A percentile compares a stretch with the other conserved stretches of the same genome.
Evolutionary conservation across 2,888 invertebrate genomes (phyloP).

Genomic region (Darwinula stevensoni): DNA sequence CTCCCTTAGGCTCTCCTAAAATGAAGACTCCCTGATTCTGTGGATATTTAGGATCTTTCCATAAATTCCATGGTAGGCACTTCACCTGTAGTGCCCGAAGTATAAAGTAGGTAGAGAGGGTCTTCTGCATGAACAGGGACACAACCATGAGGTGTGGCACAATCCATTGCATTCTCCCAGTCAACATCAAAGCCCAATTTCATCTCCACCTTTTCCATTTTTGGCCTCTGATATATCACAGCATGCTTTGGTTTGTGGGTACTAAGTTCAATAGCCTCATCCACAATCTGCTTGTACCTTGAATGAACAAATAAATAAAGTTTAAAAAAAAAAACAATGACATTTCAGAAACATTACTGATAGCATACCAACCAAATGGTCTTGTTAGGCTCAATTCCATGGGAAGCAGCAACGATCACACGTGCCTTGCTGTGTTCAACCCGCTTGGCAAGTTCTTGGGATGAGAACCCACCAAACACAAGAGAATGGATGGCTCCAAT

Average conservation of each 20-base stretch:
- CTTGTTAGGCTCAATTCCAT: constrained; percentile 62
- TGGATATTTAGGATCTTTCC: too few relatives aligned
- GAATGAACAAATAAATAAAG: too few relatives aligned
- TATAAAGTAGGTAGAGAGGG: constrained; percentile 68
- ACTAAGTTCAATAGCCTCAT: constrained; percentile 41
- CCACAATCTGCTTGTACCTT: constrained; percentile 46
- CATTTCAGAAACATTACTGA: too few relatives aligned
- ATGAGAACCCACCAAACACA: constrained; percentile 84
- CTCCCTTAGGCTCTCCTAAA: constrained; percentile 36
- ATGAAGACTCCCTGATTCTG: too few relatives aligned
- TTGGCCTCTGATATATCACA: constrained; percentile 48
- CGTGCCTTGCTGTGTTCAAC: constrained; percentile 61
- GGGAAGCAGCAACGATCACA: constrained; percentile 62
- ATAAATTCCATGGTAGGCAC: constrained; percentile 35
- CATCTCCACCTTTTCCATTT: constrained; percentile 30
- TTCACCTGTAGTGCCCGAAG: constrained; percentile 25
- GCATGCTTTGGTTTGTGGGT: constrained; percentile 47
- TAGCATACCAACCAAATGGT: constrained; percentile 28
- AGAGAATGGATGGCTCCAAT: constrained; percentile 91
- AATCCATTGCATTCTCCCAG: constrained; percentile 39
- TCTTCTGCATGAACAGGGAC: constrained; percentile 64
- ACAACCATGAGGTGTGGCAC: constrained; percentile 33
- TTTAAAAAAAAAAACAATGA: too few relatives aligned
- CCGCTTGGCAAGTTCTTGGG: constrained; percentile 20
- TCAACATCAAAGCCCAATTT: constrained; percentile 31